phyloP scores from a whole-genome alignment of 2,113 vertebrate species.

The Dicaeum eximium region DNA sequence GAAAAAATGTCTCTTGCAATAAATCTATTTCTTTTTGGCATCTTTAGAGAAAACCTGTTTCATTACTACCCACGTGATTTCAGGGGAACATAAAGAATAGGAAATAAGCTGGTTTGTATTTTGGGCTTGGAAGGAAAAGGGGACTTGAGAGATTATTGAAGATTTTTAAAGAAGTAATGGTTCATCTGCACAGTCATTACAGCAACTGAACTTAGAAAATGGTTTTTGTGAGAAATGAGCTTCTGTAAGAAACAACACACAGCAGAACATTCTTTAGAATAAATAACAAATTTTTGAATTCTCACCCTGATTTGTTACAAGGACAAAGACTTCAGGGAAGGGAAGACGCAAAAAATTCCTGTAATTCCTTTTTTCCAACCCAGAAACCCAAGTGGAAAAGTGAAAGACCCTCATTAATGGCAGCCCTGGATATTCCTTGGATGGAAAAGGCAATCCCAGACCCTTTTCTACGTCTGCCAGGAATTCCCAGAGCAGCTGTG shows the following conservation, averaged over 20 bases:
- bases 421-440: background rate
- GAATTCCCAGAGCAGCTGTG: background rate
- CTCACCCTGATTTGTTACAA: fast-evolving
- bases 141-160: background rate
- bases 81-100: background rate
- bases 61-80: background rate
- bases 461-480: no score
- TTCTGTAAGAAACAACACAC: background rate
- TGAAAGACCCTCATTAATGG: background rate
- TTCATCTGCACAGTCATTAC: background rate
- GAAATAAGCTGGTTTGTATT: constrained; percentile 1
- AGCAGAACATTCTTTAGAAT: background rate
- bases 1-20: background rate
- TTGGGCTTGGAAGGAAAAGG: background rate
- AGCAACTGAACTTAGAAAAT: background rate
- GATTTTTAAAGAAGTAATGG: background rate
- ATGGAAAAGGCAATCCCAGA: background rate
- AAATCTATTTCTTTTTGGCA: background rate
- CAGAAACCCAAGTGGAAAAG: background rate
- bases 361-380: background rate
- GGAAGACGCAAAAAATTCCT: background rate
- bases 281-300: background rate
- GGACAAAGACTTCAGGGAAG: background rate
- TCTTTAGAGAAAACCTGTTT: background rate
- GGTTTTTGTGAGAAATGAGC: background rate